Evolutionary conservation across 2,113 vertebrate genomes (phyloP), one percentile per base, ranked within the genome.

Genomic region (Sterrhoptilus dennistouni): DNA sequence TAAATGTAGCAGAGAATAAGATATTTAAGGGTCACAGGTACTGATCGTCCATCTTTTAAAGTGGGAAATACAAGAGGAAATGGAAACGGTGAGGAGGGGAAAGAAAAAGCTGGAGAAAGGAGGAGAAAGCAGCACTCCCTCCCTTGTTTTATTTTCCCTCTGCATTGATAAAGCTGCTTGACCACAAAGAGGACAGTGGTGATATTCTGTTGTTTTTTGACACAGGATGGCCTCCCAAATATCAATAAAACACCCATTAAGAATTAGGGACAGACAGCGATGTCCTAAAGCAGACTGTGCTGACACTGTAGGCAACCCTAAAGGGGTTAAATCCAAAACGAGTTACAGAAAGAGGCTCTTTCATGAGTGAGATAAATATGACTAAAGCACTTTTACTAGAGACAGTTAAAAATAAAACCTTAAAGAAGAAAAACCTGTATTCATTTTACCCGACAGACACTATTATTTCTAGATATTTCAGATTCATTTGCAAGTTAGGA

Each of bases 381-480:
- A 95, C 95, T 96, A 94, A 95, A 9, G n/a, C 36, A 95, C 78
- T 93, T 97, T 92, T 97, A 94, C 93, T 94, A 95, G 92, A 95
- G 87, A 90, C 81, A 36, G 95, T 95, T 97, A 92, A 96, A 96
- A 96, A 95, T 92, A 96, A 97, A 94, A 91, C 81, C 93, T 78
- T 95, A 92, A 91, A 90, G 92, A 89, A 95, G 72, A 89, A 95
- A 96, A 95, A 74, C 77, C 77, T 3, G 69, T 60, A 79, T 97
- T 92, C 92, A 56, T 94, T 96, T 86, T 85, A 81, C 68, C 68
- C 70, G 84, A 83, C 78, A 94, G 96, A 91, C 91, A 93, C 77
- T 79, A 94, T 89, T 96, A 95, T 94, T 95, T 95, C 96, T 91
- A 93, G 95, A 88, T 87, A 90, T 93, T 89, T 93, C 80, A 86